These are phyloP conservation scores for Morpho deidamia DNA, from an alignment of 2,888 invertebrate species.

Conservation along the genomic window DNA sequence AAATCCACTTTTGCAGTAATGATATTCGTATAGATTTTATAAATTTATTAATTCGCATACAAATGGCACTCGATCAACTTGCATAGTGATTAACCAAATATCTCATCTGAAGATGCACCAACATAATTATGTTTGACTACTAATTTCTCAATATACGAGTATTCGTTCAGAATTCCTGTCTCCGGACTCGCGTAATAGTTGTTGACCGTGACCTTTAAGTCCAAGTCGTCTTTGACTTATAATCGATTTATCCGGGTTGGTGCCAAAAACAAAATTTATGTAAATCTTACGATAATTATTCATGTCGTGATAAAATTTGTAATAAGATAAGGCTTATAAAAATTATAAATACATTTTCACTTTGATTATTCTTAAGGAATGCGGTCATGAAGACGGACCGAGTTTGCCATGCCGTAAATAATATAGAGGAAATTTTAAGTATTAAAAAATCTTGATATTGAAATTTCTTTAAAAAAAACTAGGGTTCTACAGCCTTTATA, in stretches of 20 bases:
- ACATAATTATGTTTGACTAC: background rate
- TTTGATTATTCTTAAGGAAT: background rate
- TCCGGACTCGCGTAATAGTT: slow-evolving; percentile 4
- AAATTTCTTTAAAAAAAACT: background rate
- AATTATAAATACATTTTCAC: background rate
- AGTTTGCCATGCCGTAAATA: too few relatives aligned
- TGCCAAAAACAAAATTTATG: background rate
- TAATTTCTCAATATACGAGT: slow-evolving; percentile 1
- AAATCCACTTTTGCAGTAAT: background rate
- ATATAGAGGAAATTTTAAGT: too few relatives aligned
- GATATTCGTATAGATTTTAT: too few relatives aligned
- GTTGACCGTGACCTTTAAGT: slow-evolving; percentile 31
- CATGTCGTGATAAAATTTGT: background rate
- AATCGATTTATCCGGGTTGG: slow-evolving; percentile 6
- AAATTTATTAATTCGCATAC: too few relatives aligned
- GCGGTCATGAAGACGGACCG: too few relatives aligned
- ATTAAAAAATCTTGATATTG: background rate
- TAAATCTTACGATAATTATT: background rate
- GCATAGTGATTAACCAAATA: too few relatives aligned
- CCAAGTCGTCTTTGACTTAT: slow-evolving; percentile 16
- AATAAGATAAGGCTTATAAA: background rate
- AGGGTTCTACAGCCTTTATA: too few relatives aligned
- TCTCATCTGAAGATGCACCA: too few relatives aligned
- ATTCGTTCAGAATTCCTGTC: background rate
- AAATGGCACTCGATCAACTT: too few relatives aligned